Percentiles rank a stretch among this genome's conserved stretches.
These are phyloP conservation scores for Pseudotriccus pelzelni DNA, from an alignment of 2,797 vertebrate genomes.

Conservation along the genomic window DNA sequence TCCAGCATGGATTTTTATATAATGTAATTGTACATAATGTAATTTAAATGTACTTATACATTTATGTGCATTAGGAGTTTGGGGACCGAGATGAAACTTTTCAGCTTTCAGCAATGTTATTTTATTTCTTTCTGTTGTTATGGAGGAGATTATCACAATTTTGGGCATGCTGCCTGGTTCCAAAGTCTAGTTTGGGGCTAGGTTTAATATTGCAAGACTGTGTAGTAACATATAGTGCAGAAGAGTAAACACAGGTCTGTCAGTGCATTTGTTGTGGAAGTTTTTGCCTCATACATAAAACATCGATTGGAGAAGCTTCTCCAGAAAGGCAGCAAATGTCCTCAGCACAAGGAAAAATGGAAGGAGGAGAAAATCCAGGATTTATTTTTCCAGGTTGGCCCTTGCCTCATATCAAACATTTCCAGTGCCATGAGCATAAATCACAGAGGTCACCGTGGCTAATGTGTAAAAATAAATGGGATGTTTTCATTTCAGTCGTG, in stretches of 20 bases:
- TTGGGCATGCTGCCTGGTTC: conserved; percentile 42
- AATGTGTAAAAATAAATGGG: conserved; percentile 55
- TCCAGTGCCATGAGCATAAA: neutral
- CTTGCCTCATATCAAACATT: conserved; percentile 40
- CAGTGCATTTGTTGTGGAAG: neutral
- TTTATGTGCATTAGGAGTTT: neutral
- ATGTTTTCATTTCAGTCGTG: conserved; percentile 8
- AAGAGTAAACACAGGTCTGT: neutral
- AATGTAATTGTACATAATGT: neutral
- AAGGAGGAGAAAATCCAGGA: neutral
- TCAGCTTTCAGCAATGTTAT: conserved; percentile 8
- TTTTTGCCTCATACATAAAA: neutral
- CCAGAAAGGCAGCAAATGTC: neutral
- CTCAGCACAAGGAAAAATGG: neutral
- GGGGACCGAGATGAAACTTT: neutral
- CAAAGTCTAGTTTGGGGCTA: conserved; percentile 50
- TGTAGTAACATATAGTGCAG: conserved; percentile 23
- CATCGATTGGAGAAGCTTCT: neutral
- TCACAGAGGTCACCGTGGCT: conserved; percentile 7
- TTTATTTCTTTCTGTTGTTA: conserved; percentile 30
- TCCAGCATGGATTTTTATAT: neutral
- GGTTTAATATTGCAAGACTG: conserved; percentile 17
- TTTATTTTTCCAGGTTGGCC: conserved; percentile 29
- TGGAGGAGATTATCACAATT: conserved; percentile 45
- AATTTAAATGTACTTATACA: neutral